Base-by-base conservation (phyloP, 1,140 invertebrate genomes). In the Drosophila saltans region DNA sequence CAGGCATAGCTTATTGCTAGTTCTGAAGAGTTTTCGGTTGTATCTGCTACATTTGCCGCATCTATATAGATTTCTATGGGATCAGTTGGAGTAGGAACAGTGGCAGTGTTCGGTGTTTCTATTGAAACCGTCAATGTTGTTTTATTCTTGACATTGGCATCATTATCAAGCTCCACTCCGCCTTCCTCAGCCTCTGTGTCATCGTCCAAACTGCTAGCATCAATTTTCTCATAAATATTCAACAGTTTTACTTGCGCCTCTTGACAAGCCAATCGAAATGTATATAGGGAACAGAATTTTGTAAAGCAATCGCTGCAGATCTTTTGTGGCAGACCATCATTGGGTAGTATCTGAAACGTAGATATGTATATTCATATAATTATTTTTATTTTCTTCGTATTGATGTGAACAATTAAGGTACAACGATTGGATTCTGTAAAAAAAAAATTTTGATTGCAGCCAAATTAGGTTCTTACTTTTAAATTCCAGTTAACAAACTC, bases 181-280 rank as follows among this genome's bases (percentile, higher is more conserved):
- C 26, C 21, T n/a, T 68, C 70, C 1, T 69, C 79, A 5, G 55
- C 39, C 3, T 58, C 79, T 7, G 55, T 73, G 3, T 71, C 81
- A 16, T 80, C 82, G 16, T 82, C 86, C 11, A 88, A 41, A 33
- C 66, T 68, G 43, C 67, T 80, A 30, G 80, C 80, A 78, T 91
- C 90, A 65, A 91, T 91, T 77, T 91, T 91, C 59, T 91, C 90
- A 60, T 90, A 91, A 57, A 91, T 91, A 66, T 91, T 89, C 1
- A 74, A 81, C 24, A 91, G 45, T 61, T 85, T 91, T 24, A 82
- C 4, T 68, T 91, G 90, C 3, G 90, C 90, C 57, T 91, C 86
- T 59, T 89, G 90, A 57, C 90, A 91, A 56, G 80, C 74, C 30
- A 82, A 39, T 1, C 86, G 90, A 80, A 91, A 91, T 6, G 83